Percentiles rank a stretch among this genome's conserved stretches.
These are phyloP conservation scores for Stictonetta naevosa DNA, from an alignment of 2,113 vertebrate genomes.

Conservation along the genomic window DNA sequence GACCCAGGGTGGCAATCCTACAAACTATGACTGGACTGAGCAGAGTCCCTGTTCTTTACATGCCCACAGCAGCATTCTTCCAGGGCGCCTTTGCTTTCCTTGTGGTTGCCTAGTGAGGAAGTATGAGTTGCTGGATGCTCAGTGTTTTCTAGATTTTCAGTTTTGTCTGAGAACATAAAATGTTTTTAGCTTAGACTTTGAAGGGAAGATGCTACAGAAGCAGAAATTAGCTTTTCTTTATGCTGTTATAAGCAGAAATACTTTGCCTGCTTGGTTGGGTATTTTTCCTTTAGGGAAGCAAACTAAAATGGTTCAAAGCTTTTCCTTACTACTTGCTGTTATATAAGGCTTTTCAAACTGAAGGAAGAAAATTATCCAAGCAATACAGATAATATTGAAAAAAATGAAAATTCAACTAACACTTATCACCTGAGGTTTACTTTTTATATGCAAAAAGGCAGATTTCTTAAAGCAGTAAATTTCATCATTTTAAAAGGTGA, in stretches of 20 bases:
- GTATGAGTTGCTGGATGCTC: not conserved
- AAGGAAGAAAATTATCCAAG: not conserved
- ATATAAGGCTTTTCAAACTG: not conserved
- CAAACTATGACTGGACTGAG: not conserved
- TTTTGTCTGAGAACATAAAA: not conserved
- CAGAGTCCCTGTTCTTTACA: not conserved
- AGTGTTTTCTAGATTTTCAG: not conserved
- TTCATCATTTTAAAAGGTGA: not conserved
- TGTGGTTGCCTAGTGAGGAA: not conserved
- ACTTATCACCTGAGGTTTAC: too few species aligned
- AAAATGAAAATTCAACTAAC: too few species aligned
- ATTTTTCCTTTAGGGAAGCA: too few species aligned
- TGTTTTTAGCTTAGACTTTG: not conserved
- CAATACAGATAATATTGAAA: not conserved
- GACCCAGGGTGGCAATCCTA: not conserved
- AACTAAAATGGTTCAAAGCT: too few species aligned
- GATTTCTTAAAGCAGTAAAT: not conserved
- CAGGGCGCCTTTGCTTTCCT: not conserved
- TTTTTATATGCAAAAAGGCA: too few species aligned
- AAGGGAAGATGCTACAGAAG: not conserved
- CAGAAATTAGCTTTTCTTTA: too few species aligned
- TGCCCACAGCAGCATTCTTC: not conserved
- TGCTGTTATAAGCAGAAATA: too few species aligned
- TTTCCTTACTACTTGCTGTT: not conserved
- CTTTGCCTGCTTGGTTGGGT: too few species aligned